A percentile compares a stretch with the other conserved stretches of the same genome.
phyloP scores from a whole-genome alignment of 2,888 invertebrate species.

The Thymelicus acteon region DNA sequence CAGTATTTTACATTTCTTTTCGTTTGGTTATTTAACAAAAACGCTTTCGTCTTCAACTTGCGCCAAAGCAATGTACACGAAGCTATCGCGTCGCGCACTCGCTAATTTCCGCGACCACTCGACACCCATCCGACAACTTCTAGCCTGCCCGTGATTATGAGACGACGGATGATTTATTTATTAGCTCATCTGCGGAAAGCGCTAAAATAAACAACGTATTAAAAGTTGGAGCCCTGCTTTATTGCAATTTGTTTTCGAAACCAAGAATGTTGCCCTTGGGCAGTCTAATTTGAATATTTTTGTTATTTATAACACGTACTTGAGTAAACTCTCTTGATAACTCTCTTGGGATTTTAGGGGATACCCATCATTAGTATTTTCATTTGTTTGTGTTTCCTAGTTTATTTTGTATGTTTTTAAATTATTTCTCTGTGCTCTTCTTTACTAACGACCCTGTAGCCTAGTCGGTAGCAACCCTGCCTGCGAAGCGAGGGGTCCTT shows the following conservation, averaged over 20 bases:
- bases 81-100: conserved; percentile 78
- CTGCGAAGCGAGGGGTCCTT: too few species aligned
- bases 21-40: background rate
- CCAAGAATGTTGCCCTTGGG: conserved; percentile 10
- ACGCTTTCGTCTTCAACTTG: conserved; percentile 49
- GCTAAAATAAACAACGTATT: conserved; percentile 34
- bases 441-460: too few species aligned
- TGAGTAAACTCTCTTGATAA: conserved; percentile 41
- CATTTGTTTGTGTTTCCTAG: too few species aligned
- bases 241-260: conserved; percentile 22
- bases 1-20: too few species aligned
- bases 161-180: conserved; percentile 75
- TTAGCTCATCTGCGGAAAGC: conserved; percentile 44
- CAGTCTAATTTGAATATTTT: conserved; percentile 28
- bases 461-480: too few species aligned
- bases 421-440: too few species aligned
- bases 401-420: too few species aligned
- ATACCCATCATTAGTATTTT: background rate
- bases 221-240: conserved; percentile 25
- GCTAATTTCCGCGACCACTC: conserved; percentile 78
- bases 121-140: conserved; percentile 70
- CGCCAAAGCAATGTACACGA: conserved; percentile 62
- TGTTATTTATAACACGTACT: conserved; percentile 19
- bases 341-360: conserved; percentile 34
- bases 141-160: conserved; percentile 72